Base-by-base conservation (phyloP, 2,797 vertebrate genomes). In the Typhlichthys subterraneus region DNA sequence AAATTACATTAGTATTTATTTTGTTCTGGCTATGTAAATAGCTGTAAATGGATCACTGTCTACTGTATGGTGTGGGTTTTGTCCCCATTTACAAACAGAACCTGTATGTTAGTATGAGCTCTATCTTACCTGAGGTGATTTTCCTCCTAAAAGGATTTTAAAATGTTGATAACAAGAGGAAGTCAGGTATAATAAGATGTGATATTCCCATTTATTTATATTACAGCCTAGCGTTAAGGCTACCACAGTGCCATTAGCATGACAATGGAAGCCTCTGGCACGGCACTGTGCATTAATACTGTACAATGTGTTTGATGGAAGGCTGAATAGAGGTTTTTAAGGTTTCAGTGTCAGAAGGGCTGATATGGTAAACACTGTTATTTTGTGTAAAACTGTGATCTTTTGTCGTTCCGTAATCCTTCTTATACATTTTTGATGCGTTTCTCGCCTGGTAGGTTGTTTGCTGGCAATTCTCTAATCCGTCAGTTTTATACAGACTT, bases 191-290 rank as follows among this genome's bases (percentile, higher is more conserved):
- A 88, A 87, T 87, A 85, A 79, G 81, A 84, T 58, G 69, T 83
- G 82, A 87, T 90, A 87, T 88, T 90, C 82, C 85, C 83, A 88
- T 89, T 89, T 88, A 90, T 89, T 89, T 85, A 85, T 31, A 85
- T 83, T 86, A 79, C 82, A 71, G 77, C 61, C 73, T 72, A 73
- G 65, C n/a, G 63, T 80, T 77, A 65, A 70, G 79, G 76, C 71
- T 85, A 59, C 70, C 42, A 55, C 78, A 69, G 73, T 78, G 8
- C 68, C 64, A 91, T 93, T 93, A 91, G 77, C 91, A 92, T 93
- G 84, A 92, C 88, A 93, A 93, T 91, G 85, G 82, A 69, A 56
- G 87, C 89, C 87, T 77, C 85, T 82, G 87, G 88, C 85, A 77
- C 60, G 19, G 79, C 69, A 70, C 67, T 33, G 62, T 76, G 73